Evolutionary conservation across 2,113 vertebrate genomes (phyloP).

Genomic region (Pterocles burchelli): DNA sequence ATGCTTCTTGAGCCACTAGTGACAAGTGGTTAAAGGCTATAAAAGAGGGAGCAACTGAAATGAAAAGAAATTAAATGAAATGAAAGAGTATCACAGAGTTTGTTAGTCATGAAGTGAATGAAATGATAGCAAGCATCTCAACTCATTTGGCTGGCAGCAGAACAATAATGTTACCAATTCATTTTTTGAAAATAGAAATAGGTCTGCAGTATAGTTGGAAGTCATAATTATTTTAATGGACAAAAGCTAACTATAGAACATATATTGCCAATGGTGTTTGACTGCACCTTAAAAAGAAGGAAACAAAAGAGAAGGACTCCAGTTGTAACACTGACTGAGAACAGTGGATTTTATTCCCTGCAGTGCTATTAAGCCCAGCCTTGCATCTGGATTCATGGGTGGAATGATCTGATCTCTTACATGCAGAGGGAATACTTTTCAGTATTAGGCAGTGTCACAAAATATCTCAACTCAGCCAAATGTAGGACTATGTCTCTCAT

Average conservation of each 20-base stretch:
- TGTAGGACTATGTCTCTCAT: background rate
- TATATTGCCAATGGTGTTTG: background rate
- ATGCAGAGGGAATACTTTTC: background rate
- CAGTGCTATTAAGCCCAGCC: background rate
- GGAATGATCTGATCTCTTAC: background rate
- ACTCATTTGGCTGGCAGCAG: background rate
- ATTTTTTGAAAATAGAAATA: slow-evolving; percentile 12
- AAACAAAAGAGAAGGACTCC: background rate
- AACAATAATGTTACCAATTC: background rate
- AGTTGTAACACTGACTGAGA: background rate
- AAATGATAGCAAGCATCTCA: background rate
- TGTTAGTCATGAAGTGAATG: slow-evolving; percentile 2
- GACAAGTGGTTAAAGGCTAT: background rate
- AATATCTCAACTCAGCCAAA: background rate
- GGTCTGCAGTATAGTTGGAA: background rate
- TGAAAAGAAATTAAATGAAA: slow-evolving; percentile 10
- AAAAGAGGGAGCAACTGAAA: slow-evolving; percentile 36
- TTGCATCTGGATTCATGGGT: background rate
- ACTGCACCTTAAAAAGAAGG: background rate
- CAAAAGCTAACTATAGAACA: background rate
- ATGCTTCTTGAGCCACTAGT: background rate
- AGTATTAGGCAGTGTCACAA: background rate
- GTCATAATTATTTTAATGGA: slow-evolving; percentile 14
- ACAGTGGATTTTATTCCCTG: background rate
- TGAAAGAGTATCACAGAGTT: background rate